Base-by-base conservation (phyloP, 2,113 vertebrate species). In the Clupea harengus region DNA sequence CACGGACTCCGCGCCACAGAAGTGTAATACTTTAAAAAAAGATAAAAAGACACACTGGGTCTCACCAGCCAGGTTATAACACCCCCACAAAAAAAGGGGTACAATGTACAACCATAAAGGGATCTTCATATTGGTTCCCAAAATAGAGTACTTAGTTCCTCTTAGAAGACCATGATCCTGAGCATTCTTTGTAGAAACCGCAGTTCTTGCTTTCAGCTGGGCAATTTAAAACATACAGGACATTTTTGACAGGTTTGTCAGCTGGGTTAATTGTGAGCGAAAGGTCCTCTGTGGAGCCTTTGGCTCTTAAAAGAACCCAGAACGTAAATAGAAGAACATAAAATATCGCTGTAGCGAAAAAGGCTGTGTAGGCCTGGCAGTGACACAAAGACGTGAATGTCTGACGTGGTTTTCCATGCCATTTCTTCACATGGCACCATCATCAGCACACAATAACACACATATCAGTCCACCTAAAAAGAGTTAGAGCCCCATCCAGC, bases 51-150 rank as follows among this genome's bases (percentile, higher is more conserved):
- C 28, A 32, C 64, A 82, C 85, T 91, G 83, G 83, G 86, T 89
- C 86, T 89, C 87, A 89, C 92, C 11, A n/a, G 64, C 82, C 64
- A 86, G 84, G 86, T 88, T 87, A 83, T 86, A 25, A 72, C 28
- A 72, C n/a, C n/a, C 64, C n/a, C 28, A 15, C n/a, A 9, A 32
- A 28, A 72, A 28, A 72, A 22, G 22, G 10, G 10, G n/a, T 28
- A 28, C 3, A 2, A 28, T 15, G 0, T 0, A 32, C 25, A 32
- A 25, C n/a, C 11, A 28, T 2, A 3, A 11, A 13, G 57, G 20
- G 9, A 64, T 64, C 57, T 64, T 64, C 57, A 64, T 20, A 64
- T 22, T 25, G 20, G 20, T 64, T 22, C 57, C 57, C 57, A 64
- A 8, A 64, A 64, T 25, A 64, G 22, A 64, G 57, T 39, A 39